Evolutionary conservation across 2,888 invertebrate species (phyloP).

Genomic region (Meteorus cinctellus): DNA sequence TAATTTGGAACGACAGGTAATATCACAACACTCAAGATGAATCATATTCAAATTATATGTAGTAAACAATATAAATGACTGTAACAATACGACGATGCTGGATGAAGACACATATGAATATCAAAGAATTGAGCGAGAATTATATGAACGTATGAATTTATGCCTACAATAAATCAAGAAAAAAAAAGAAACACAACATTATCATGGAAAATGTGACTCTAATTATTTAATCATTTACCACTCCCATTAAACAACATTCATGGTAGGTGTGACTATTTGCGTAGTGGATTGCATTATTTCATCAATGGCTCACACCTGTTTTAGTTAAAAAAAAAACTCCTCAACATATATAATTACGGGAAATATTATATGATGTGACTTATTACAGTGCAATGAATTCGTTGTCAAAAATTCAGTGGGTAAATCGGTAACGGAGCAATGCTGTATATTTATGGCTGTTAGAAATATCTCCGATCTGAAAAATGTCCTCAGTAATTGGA

Average conservation of each 20-base stretch:
- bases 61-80: slow-evolving; percentile 29
- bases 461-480: no score
- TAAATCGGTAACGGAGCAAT: no score
- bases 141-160: slow-evolving; percentile 50
- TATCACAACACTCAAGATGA: slow-evolving; percentile 5
- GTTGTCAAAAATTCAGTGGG: no score
- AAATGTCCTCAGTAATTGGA: no score
- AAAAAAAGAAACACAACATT: not conserved
- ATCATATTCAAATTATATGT: not conserved
- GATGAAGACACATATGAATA: slow-evolving; percentile 42
- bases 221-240: not conserved
- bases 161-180: slow-evolving; percentile 8
- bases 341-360: no score
- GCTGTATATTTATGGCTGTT: no score
- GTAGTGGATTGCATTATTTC: not conserved
- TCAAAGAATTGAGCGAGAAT: slow-evolving; percentile 58
- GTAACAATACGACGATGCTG: slow-evolving; percentile 48
- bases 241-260: not conserved
- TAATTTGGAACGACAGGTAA: not conserved
- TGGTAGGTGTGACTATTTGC: not conserved
- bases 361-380: no score
- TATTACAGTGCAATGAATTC: no score
- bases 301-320: not conserved
- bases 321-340: no score
- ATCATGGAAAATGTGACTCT: not conserved